Conservation (phyloP, 1,140 invertebrate species). For the Drosophila sp. region DNA sequence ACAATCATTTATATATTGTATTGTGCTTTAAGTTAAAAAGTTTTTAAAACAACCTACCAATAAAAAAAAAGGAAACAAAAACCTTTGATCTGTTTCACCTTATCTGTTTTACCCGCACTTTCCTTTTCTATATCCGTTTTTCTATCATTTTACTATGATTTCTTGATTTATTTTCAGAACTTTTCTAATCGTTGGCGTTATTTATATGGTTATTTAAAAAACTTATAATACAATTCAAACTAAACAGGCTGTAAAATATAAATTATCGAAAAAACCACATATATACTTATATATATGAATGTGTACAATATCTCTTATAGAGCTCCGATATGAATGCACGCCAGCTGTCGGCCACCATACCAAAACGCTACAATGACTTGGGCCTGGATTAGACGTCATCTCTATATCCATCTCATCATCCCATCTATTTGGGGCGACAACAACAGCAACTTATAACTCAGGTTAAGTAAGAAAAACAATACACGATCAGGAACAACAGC, state of each 20-base stretch:
- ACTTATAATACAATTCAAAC: conserved; percentile 54
- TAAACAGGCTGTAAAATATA: neutral
- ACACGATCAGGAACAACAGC: conserved; percentile 56
- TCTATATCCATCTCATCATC: neutral
- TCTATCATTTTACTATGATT: conserved; percentile 9
- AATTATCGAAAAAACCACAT: conserved; percentile 4
- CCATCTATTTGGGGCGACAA: neutral
- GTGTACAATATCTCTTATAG: conserved; percentile 53
- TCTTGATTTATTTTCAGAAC: conserved; percentile 73
- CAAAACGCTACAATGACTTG: conserved; percentile 71
- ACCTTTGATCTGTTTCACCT: neutral
- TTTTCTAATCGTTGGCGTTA: conserved; percentile 83
- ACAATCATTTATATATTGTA: conserved; percentile 36
- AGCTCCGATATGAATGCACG: conserved; percentile 82
- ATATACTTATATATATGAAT: conserved; percentile 33
- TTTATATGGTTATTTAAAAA: conserved; percentile 76
- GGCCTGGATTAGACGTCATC: conserved; percentile 29
- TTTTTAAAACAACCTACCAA: conserved; percentile 41
- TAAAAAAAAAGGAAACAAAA: conserved; percentile 45
- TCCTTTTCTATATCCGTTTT: conserved; percentile 22
- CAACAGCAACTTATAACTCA: conserved; percentile 44
- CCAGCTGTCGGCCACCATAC: conserved; percentile 72
- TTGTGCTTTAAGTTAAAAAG: conserved; percentile 45
- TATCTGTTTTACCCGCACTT: conserved; percentile 32
- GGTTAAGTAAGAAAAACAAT: conserved; percentile 42